Evolutionary conservation across 92 coral and sea anemone genomes (phyloP), one percentile per base, ranked within the genome.

Genomic region (Epizoanthus rinbou): DNA sequence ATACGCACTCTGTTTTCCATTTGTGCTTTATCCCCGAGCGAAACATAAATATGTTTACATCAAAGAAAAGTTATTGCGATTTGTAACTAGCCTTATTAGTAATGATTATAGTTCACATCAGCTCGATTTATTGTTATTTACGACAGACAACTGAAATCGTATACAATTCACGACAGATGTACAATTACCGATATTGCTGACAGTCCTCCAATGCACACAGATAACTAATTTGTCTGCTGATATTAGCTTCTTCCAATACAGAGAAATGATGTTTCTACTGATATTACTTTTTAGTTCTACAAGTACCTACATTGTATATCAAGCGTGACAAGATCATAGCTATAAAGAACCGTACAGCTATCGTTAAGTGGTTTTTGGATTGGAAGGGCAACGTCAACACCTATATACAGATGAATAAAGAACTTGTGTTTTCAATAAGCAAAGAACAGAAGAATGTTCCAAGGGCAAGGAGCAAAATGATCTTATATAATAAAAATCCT

Each of bases 371-470:
- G 73, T 33, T 15, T 35, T 33, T 67, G 28, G 50, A 33, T 67
- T 67, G 35, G 73, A 67, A 24, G 73, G 73, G 73, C 17, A 41
- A 67, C 73, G 31, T 67, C 47, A 67, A 67, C 3, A 67, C 21
- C 21, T 67, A 67, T 33, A 67, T 67, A 41, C 73, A 67, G 73
- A 67, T 67, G 73, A 67, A 67, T 41, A 3, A 41, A 19, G 73
- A 67, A 24, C 73, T 67, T 67, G 22, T 33, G 31, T 28, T 67
- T 15, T 28, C 73, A 25, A 67, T 67, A 67, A 67, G 50, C 41
- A 67, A 67, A 67, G 47, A 67, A 41, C 73, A 67, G 39, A 28
- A 33, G 15, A 6, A 5, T 33, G 43, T 14, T 67, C 47, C 73
- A 25, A 67, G 50, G 35, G 33, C 73, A 25, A 67, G 50, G 35